Conservation (phyloP, 1,140 invertebrate species). For the Lineus longissimus region DNA sequence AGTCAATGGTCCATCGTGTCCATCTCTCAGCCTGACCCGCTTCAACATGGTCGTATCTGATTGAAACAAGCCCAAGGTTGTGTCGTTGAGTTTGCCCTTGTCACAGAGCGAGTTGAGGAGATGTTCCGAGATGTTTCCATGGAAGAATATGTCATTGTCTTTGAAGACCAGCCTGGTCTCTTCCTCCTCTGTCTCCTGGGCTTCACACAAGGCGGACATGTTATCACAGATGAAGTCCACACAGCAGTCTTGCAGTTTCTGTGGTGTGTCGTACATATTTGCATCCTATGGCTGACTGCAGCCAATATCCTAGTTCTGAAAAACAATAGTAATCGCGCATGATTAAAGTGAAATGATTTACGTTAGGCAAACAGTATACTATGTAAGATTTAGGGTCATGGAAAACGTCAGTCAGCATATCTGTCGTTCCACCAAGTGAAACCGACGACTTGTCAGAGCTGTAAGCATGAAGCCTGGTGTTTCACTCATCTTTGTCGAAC, state of each 20-base stretch:
- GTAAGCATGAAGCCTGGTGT: too few relatives aligned
- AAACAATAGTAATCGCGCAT: too few relatives aligned
- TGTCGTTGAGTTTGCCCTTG: slow-evolving; percentile 64
- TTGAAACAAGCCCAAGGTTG: slow-evolving; percentile 66
- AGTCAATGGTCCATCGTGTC: slow-evolving; percentile 56
- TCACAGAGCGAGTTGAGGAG: slow-evolving; percentile 63
- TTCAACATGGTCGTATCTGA: slow-evolving; percentile 63
- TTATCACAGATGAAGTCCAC: slow-evolving; percentile 70
- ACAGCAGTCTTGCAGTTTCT: slow-evolving; percentile 65
- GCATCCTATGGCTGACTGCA: too few relatives aligned
- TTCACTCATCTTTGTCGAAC: too few relatives aligned
- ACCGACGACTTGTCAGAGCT: too few relatives aligned
- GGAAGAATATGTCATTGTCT: slow-evolving; percentile 65
- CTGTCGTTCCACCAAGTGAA: too few relatives aligned
- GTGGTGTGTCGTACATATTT: slow-evolving; percentile 64
- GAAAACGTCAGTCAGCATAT: too few relatives aligned
- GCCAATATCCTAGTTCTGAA: too few relatives aligned
- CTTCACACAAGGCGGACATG: slow-evolving; percentile 61
- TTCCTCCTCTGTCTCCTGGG: slow-evolving; percentile 28
- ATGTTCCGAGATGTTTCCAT: slow-evolving; percentile 66
- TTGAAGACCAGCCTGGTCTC: slow-evolving; percentile 59
- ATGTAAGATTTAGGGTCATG: too few relatives aligned
- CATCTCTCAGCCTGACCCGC: slow-evolving; percentile 46
- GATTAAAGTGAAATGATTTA: too few relatives aligned
- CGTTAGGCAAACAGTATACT: too few relatives aligned